These are phyloP conservation scores for Steinernema feltiae DNA, from an alignment of 1,140 invertebrate genomes.

Conservation along the genomic window DNA sequence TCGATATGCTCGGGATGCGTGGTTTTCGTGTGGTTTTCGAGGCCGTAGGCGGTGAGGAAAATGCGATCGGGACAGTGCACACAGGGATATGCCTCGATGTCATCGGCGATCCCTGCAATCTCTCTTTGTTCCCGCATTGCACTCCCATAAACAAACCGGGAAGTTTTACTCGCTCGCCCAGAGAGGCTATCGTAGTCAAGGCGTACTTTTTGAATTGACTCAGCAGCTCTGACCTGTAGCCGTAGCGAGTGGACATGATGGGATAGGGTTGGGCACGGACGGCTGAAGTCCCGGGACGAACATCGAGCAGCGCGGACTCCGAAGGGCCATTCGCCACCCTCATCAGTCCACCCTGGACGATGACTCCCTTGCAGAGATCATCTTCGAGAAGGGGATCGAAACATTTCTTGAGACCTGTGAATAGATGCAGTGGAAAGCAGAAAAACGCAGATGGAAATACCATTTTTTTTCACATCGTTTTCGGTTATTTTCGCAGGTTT, in stretches of 20 bases:
- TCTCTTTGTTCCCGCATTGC: background rate
- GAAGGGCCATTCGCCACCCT: background rate
- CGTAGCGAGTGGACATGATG: background rate
- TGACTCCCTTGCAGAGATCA: conserved; percentile 1
- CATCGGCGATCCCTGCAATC: conserved; percentile 27
- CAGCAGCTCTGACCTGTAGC: background rate
- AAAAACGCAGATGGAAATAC: background rate
- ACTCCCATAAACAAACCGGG: background rate
- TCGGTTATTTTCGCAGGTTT: background rate
- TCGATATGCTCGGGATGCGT: conserved; percentile 29
- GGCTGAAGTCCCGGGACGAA: background rate
- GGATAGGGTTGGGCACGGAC: background rate
- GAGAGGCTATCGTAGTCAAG: background rate
- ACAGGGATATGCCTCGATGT: conserved; percentile 33
- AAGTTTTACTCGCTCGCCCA: background rate
- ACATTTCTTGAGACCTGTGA: background rate
- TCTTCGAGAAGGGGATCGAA: background rate
- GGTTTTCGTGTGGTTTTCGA: conserved; percentile 24
- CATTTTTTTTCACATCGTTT: background rate
- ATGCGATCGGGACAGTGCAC: conserved; percentile 25
- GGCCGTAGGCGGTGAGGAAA: conserved; percentile 29
- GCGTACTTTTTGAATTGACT: background rate
- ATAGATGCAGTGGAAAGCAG: background rate
- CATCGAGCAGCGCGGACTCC: background rate
- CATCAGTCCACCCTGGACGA: conserved; percentile 5